Evolutionary conservation across 2,113 vertebrate species (phyloP), one percentile per base, ranked within the genome.

Genomic region (Carollia perspicillata): DNA sequence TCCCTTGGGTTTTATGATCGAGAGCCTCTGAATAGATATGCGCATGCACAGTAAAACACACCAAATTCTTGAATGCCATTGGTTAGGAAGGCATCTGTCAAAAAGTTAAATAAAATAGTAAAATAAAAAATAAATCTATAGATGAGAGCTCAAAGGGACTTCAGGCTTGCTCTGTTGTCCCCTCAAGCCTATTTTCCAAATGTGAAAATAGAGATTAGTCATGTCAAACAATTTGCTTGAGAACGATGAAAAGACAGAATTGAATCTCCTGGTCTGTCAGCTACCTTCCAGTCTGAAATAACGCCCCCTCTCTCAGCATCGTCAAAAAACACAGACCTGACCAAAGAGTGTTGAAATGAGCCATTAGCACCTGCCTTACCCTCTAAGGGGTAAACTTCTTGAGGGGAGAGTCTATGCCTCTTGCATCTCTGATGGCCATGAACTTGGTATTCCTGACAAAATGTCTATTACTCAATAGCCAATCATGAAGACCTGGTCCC

Each of bases 1-100:
- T 96, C 94, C 84, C 89, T 80, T 30, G 42, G 44, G 33, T 58
- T 89, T 83, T 80, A 22, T 40, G 40, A 3, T 35, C 35, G 44
- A 80, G 40, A 7, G 0, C 33, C 33, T 8, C 79, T 79, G 84
- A 68, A 91, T 8, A 92, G 75, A 92, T 8, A 55, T 3, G 37
- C 1, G 2, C 3, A 30, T 23, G 6, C 9, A 0, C 66, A 33
- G 17, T 47, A 69, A 95, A 96, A 75, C 4, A 44, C 68, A 12
- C 1, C 22, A 40, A 60, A 58, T 3, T 0, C 12, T 55, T 77
- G 66, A 23, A 16, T 33, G 49, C 11, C 14, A 23, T 17, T 47
- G 55, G 13, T 80, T 66, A n/a, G 6, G 77, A 93, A 93, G 84
- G 44, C 0, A 1, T 2, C 42, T 44, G 5, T 78, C 68, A 14